Evolutionary conservation across 2,888 invertebrate genomes (phyloP).

Genomic region (Drosophila rellima): DNA sequence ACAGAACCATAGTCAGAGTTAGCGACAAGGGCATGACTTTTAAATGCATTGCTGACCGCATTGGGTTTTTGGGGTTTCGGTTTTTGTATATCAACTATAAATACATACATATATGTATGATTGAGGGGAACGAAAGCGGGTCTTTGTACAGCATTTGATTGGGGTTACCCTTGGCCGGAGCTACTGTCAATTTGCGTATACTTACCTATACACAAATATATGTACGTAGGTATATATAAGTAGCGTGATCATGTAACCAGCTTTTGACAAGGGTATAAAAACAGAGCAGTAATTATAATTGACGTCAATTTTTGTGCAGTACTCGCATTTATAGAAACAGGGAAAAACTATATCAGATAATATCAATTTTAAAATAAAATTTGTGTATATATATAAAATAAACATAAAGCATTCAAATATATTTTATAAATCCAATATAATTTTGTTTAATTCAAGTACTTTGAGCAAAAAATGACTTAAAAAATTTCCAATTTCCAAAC

Average conservation of each 20-base stretch:
- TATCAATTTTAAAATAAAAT: background rate
- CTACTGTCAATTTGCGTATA: conserved; percentile 3
- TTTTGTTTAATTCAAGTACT: too few relatives aligned
- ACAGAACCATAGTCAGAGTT: conserved; percentile 50
- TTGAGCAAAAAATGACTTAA: too few relatives aligned
- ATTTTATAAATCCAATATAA: too few relatives aligned
- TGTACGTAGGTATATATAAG: background rate
- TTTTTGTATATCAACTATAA: conserved; percentile 36
- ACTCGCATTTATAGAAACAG: background rate
- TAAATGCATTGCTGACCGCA: conserved; percentile 62
- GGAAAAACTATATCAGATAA: background rate
- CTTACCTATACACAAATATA: background rate
- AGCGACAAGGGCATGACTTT: conserved; percentile 69
- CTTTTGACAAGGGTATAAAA: background rate
- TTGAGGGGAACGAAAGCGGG: conserved; percentile 7
- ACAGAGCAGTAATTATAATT: background rate
- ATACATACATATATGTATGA: conserved; percentile 25
- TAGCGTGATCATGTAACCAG: conserved; percentile 7
- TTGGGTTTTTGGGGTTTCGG: conserved; percentile 31
- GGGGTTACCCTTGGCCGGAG: conserved; percentile 39
- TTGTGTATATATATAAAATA: too few relatives aligned
- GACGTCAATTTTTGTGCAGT: background rate
- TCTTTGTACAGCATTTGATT: conserved; percentile 30
- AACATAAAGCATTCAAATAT: too few relatives aligned
- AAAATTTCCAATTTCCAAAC: background rate